Conservation (phyloP, 2,113 vertebrate species). For the Percopsis transmontana region DNA sequence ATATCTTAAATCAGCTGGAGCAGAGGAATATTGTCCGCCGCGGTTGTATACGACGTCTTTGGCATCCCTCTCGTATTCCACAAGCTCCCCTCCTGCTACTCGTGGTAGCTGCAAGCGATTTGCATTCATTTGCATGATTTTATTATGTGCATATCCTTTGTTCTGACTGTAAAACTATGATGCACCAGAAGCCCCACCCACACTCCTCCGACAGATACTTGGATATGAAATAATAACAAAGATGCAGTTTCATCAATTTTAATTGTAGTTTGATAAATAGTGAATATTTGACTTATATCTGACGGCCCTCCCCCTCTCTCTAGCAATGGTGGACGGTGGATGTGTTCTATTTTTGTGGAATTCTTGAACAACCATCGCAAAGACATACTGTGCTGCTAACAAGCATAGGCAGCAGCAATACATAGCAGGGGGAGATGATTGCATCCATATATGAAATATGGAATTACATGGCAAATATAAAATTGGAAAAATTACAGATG, state of each 20-base stretch:
- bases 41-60: slow-evolving; percentile 57
- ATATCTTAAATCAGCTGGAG: slow-evolving; percentile 44
- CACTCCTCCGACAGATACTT: slow-evolving; percentile 43
- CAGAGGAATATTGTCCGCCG: slow-evolving; percentile 38
- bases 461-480: slow-evolving; percentile 63
- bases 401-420: slow-evolving; percentile 59
- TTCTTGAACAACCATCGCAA: slow-evolving; percentile 50
- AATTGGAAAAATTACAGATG: slow-evolving; percentile 52
- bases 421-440: slow-evolving; percentile 41
- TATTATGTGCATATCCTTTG: slow-evolving; percentile 85
- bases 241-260: slow-evolving; percentile 44
- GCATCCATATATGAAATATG: slow-evolving; percentile 68
- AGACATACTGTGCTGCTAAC: slow-evolving; percentile 59
- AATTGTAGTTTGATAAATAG: slow-evolving; percentile 51
- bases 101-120: slow-evolving; percentile 83
- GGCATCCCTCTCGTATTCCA: slow-evolving; percentile 53
- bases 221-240: slow-evolving; percentile 59
- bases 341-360: slow-evolving; percentile 50
- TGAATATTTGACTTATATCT: slow-evolving; percentile 29
- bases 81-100: slow-evolving; percentile 41
- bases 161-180: slow-evolving; percentile 82
- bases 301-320: neutral
- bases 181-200: slow-evolving; percentile 59
- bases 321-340: slow-evolving; percentile 18
- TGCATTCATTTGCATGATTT: slow-evolving; percentile 87